Conservation (phyloP, 2,888 invertebrate genomes). For the Epistrophella euchroma region DNA sequence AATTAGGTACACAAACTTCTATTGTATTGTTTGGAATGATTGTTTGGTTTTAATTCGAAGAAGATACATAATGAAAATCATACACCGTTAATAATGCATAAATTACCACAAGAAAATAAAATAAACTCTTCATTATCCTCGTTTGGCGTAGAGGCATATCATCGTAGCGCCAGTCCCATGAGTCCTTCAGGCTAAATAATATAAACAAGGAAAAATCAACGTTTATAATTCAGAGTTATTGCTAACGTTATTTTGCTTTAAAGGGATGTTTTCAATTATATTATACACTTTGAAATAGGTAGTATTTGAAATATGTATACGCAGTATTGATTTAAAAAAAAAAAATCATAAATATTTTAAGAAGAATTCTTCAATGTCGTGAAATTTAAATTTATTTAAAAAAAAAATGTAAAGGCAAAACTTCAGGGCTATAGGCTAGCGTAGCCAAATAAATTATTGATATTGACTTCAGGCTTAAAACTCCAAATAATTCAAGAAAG, state of each 20-base stretch:
- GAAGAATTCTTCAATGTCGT: background rate
- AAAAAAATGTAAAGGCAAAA: no score
- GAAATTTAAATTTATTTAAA: no score
- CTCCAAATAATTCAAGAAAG: no score
- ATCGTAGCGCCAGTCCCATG: conserved; percentile 30
- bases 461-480: no score
- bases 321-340: background rate
- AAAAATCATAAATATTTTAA: background rate
- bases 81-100: conserved; percentile 78
- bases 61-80: conserved; percentile 77
- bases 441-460: no score
- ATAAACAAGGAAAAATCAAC: conserved; percentile 30
- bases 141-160: background rate
- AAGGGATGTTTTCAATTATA: background rate
- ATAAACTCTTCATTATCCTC: conserved; percentile 77
- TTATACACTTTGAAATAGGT: background rate
- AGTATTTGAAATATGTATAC: no score
- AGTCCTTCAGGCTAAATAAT: conserved; percentile 56
- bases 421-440: no score
- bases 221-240: conserved; percentile 45
- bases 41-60: conserved; percentile 78
- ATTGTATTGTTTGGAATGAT: conserved; percentile 55
- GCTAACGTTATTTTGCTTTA: background rate
- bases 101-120: conserved; percentile 78
- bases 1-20: conserved; percentile 27